A percentile compares a stretch with the other conserved stretches of the same genome.
Evolutionary conservation across 2,888 invertebrate species (phyloP).

Genomic region (Drosophila imparisetae): DNA sequence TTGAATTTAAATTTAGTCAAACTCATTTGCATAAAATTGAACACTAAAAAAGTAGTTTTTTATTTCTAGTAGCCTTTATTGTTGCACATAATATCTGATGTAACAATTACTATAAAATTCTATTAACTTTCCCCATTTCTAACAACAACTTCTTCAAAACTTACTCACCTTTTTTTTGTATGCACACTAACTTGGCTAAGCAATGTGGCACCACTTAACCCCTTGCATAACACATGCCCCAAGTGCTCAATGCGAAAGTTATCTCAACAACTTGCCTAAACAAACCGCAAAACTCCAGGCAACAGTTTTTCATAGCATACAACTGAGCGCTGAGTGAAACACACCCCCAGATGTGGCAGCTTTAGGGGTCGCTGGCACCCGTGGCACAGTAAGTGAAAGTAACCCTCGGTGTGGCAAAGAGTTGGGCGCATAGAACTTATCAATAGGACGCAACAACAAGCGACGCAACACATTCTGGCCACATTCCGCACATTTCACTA

Average conservation of each 20-base stretch:
- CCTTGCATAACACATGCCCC: neutral
- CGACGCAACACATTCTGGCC: conserved; percentile 1
- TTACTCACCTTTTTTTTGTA: neutral
- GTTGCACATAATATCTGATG: neutral
- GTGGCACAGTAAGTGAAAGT: conserved; percentile 74
- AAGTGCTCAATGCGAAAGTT: neutral
- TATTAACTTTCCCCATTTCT: neutral
- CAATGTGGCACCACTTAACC: neutral
- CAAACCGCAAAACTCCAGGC: neutral
- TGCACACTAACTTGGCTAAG: conserved; percentile 14
- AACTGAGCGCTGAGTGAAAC: conserved; percentile 38
- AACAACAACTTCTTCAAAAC: neutral
- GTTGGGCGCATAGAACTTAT: conserved; percentile 74
- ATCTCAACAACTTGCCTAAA: conserved; percentile 2
- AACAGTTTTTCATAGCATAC: conserved; percentile 55
- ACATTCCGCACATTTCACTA: conserved; percentile 3
- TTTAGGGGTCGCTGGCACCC: conserved; percentile 26
- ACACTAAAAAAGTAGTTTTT: neutral
- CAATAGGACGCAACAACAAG: conserved; percentile 49
- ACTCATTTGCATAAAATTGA: neutral
- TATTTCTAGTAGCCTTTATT: too few species aligned
- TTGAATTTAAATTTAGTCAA: too few species aligned
- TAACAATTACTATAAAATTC: neutral
- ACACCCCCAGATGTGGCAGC: neutral
- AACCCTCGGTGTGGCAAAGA: conserved; percentile 72